A percentile compares a stretch with the other conserved stretches of the same genome.
Conservation (phyloP, 2,797 vertebrate species). For the Gephyroberyx darwinii region DNA sequence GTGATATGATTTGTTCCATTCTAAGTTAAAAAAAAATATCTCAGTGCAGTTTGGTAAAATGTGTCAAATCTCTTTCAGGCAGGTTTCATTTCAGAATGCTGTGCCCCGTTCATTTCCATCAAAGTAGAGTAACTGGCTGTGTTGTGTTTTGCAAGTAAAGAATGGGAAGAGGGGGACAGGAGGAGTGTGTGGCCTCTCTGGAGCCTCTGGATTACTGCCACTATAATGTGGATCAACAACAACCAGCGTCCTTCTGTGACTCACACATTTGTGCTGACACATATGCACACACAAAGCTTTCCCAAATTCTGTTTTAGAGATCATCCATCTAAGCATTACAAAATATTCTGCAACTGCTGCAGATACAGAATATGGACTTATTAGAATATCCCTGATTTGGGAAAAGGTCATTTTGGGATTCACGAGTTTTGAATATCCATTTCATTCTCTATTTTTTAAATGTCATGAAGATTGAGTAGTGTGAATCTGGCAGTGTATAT, state of each 20-base stretch:
- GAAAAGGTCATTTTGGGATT: slow-evolving; percentile 80
- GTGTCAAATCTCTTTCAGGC: not conserved
- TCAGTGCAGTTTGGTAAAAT: not conserved
- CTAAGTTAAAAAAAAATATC: slow-evolving; percentile 3
- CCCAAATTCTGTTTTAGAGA: slow-evolving; percentile 61
- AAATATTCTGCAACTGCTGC: slow-evolving; percentile 62
- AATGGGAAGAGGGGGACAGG: slow-evolving; percentile 50
- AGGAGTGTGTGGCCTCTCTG: slow-evolving; percentile 66
- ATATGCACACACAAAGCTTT: slow-evolving; percentile 40
- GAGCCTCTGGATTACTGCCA: slow-evolving; percentile 71
- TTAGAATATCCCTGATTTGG: slow-evolving; percentile 67
- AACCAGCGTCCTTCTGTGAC: slow-evolving; percentile 66
- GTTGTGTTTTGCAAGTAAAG: slow-evolving; percentile 59
- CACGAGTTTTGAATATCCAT: slow-evolving; percentile 67
- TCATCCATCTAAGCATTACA: slow-evolving; percentile 61
- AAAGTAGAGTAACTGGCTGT: slow-evolving; percentile 38
- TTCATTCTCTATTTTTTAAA: slow-evolving; percentile 77
- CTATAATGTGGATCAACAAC: slow-evolving; percentile 76
- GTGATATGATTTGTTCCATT: slow-evolving; percentile 13
- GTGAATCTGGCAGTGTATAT: slow-evolving; percentile 70
- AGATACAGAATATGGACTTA: slow-evolving; percentile 60
- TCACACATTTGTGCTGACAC: slow-evolving; percentile 69
- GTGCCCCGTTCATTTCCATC: not conserved
- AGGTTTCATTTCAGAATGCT: slow-evolving; percentile 6
- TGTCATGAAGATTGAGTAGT: slow-evolving; percentile 82